Percentiles rank a stretch among this genome's conserved stretches.
Conservation (phyloP, 2,797 vertebrate genomes). For the Gouania willdenowi region DNA sequence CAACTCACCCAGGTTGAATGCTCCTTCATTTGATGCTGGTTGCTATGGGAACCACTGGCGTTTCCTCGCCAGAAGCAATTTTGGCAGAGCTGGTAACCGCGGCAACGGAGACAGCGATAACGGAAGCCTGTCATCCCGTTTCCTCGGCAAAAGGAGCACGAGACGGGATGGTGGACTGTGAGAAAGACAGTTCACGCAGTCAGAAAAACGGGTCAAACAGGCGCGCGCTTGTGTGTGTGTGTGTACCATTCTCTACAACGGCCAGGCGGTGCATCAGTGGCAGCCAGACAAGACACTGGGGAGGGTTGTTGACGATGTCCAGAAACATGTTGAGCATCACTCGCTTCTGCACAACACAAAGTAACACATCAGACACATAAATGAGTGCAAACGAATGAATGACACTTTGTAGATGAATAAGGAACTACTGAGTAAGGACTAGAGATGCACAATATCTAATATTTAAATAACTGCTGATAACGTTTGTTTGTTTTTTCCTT, state of each 20-base stretch:
- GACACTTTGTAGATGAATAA: too few relatives aligned
- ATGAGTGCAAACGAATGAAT: too few relatives aligned
- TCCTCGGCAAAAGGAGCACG: conserved; percentile 88
- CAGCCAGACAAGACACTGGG: conserved; percentile 94
- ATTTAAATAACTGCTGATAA: too few relatives aligned
- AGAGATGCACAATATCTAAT: too few relatives aligned
- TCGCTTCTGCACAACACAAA: conserved; percentile 83
- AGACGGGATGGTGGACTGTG: conserved; percentile 89
- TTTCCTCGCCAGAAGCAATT: conserved; percentile 93
- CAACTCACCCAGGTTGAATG: conserved; percentile 90
- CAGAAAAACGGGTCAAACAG: not conserved
- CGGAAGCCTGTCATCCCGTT: conserved; percentile 93
- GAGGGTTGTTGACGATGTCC: conserved; percentile 85
- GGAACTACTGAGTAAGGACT: too few relatives aligned
- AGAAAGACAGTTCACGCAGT: not conserved
- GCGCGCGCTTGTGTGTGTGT: conserved; percentile 9
- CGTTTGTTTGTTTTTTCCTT: too few relatives aligned
- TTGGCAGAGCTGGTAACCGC: conserved; percentile 95
- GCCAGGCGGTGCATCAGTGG: conserved; percentile 93
- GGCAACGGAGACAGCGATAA: conserved; percentile 95
- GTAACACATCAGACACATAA: too few relatives aligned
- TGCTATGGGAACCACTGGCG: conserved; percentile 86
- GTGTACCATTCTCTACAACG: conserved; percentile 88
- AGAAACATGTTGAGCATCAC: conserved; percentile 92
- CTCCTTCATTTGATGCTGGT: conserved; percentile 98